Base-by-base conservation (phyloP, 2,888 invertebrate species). In the Pinctada fucata region DNA sequence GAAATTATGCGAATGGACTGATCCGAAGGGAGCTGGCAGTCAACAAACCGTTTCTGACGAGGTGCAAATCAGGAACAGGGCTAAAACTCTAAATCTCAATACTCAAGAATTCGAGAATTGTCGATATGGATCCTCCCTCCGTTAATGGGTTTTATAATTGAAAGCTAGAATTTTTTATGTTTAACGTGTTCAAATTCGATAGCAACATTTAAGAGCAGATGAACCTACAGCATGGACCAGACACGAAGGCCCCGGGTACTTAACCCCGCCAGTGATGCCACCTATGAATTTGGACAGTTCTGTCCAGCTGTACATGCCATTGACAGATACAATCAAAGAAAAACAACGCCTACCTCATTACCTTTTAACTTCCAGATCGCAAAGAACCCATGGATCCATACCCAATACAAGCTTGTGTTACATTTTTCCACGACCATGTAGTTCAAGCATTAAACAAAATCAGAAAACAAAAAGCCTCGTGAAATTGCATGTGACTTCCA, bases 1-100 rank as follows among this genome's bases (percentile, higher is more conserved):
- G 8, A 52, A 66, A 50, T 65, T 80, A 2, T 78, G 80, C 69
- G 52, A 45, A n/a, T 77, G 80, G 77, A 49, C 75, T 10, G 63
- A 78, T 2, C 80, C 74, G 3, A 80, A 78, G 71, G 75, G 78
- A 45, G 69, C 78, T 6, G 2, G 50, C 6, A 66, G 47, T 13
- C 68, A 70, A 31, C 80, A 74, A 16, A 31, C 52, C 8, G 50
- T 63, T 2, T 65, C 74, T 31, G 74, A 76, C 2, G 51, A 76
- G 10, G 71, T 79, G 4, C 31, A 64, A 8, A 73, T 75, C 50
- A 50, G 16, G 10, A 77, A 70, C 51, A 49, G 52, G 2, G 47
- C 64, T 16, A 63, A 66, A 8, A 31, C 31, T n/a, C 66, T 77
- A 10, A 64, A 71, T 49, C 63, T 74, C 52, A 80, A 74, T 1